phyloP scores from a whole-genome alignment of 2,113 vertebrate species.

The Hyaena hyaena region DNA sequence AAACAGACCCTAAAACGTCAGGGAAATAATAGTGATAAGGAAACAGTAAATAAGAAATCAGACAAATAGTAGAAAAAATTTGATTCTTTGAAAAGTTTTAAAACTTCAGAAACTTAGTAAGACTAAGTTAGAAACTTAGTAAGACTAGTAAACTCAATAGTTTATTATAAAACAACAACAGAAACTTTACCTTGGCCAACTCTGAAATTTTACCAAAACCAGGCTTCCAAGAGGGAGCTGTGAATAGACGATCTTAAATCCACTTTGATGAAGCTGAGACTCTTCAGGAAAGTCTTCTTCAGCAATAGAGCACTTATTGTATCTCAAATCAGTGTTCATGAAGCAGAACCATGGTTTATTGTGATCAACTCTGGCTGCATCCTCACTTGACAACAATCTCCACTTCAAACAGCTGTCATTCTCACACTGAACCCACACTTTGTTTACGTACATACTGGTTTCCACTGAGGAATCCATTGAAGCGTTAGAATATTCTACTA shows the following conservation, averaged over 20 bases:
- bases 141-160: neutral
- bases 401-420: constrained; percentile 81
- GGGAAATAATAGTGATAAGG: neutral
- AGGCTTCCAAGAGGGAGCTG: constrained; percentile 81
- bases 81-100: neutral
- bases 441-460: constrained; percentile 50
- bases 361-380: constrained; percentile 57
- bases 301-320: constrained; percentile 76
- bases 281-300: constrained; percentile 77
- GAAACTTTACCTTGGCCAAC: constrained; percentile 80
- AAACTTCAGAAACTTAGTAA: constrained; percentile 27
- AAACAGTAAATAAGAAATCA: constrained; percentile 24
- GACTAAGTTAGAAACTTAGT: neutral
- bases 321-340: constrained; percentile 74
- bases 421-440: constrained; percentile 79
- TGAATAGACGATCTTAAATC: constrained; percentile 76
- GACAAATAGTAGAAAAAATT: neutral
- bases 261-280: constrained; percentile 68
- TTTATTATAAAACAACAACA: constrained; percentile 9
- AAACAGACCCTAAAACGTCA: neutral
- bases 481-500: neutral
- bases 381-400: constrained; percentile 73
- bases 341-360: constrained; percentile 77
- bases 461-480: constrained; percentile 18
- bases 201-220: constrained; percentile 79